Evolutionary conservation across 2,113 vertebrate species (phyloP).

Genomic region (Rhegmatorhina hoffmannsi): DNA sequence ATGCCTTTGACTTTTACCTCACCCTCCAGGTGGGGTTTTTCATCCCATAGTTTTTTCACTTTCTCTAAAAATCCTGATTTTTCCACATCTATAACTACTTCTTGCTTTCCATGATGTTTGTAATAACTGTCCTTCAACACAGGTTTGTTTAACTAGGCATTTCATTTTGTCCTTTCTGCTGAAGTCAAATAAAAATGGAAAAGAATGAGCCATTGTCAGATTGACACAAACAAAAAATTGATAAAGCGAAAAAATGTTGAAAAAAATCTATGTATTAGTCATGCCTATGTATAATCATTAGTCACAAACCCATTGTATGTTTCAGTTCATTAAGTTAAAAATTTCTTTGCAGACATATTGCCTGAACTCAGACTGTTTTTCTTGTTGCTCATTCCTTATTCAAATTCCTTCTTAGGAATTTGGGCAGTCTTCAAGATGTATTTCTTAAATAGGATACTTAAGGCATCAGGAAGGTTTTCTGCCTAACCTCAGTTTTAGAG

Average conservation of each 20-base stretch:
- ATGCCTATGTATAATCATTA: neutral
- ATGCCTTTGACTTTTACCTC: neutral
- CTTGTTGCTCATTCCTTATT: neutral
- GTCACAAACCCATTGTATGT: neutral
- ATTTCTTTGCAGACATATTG: neutral
- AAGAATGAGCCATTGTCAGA: neutral
- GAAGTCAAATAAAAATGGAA: neutral
- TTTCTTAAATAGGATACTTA: constrained; percentile 24
- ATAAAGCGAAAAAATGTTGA: neutral
- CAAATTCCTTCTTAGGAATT: neutral
- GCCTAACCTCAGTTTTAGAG: constrained; percentile 35
- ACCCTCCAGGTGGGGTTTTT: neutral
- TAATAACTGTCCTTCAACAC: neutral
- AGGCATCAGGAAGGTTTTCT: constrained; percentile 17
- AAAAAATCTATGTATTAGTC: neutral
- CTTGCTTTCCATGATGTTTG: neutral
- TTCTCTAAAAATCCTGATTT: neutral
- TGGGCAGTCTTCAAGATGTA: constrained; percentile 25
- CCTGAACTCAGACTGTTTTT: neutral
- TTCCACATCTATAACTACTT: neutral
- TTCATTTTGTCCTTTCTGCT: neutral
- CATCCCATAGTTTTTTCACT: neutral
- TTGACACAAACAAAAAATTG: neutral
- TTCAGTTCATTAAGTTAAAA: neutral
- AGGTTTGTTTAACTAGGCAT: neutral